These are phyloP conservation scores for Nebria salina DNA, from an alignment of 2,888 invertebrate genomes.

Conservation along the genomic window DNA sequence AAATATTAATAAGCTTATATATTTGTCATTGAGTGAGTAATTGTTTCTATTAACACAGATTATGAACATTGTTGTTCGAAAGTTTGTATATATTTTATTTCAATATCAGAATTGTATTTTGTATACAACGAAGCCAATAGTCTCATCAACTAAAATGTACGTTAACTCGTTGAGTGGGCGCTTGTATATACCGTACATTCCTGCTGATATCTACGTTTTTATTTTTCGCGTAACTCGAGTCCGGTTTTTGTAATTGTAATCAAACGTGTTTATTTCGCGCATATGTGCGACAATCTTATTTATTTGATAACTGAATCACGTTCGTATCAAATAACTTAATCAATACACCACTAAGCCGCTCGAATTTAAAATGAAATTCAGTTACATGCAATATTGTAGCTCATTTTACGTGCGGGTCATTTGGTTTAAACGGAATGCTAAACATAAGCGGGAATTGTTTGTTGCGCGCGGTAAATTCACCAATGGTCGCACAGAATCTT, in stretches of 20 bases:
- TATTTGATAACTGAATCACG: not conserved
- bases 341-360: too few relatives aligned
- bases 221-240: not conserved
- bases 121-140: not conserved
- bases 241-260: not conserved
- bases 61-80: not conserved
- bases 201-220: not conserved
- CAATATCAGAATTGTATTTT: not conserved
- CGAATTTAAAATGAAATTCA: too few relatives aligned
- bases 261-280: not conserved
- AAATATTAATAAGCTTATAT: too few relatives aligned
- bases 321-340: not conserved
- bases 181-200: not conserved
- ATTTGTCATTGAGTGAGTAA: not conserved
- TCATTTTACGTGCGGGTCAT: not conserved
- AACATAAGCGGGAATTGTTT: not conserved
- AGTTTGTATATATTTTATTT: not conserved
- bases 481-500: not conserved
- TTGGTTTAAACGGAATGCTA: not conserved
- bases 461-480: too few relatives aligned
- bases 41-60: constrained; percentile 17
- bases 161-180: not conserved
- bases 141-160: not conserved
- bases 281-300: not conserved
- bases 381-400: too few relatives aligned